A percentile compares a stretch with the other conserved stretches of the same genome.
Conservation (phyloP, 2,888 invertebrate species). For the Elgonia sp. region DNA sequence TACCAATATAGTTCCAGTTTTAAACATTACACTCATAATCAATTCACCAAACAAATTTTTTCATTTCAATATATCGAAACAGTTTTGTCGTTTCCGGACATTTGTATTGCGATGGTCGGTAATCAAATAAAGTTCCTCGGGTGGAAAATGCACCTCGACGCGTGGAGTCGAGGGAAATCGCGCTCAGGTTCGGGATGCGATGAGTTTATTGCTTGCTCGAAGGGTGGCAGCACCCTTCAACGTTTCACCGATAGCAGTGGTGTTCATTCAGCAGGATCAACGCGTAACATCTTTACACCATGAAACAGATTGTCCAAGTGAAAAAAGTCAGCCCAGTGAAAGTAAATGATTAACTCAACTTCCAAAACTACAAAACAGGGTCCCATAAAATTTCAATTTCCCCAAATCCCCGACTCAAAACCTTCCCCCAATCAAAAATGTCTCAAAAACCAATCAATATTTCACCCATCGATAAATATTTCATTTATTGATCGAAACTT, state of each 20-base stretch:
- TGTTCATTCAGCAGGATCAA: slow-evolving; percentile 63
- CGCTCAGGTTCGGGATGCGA: slow-evolving; percentile 74
- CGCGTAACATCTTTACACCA: slow-evolving; percentile 63
- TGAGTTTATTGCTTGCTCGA: slow-evolving; percentile 80
- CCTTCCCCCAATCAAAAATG: no score
- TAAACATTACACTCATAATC: slow-evolving; percentile 43
- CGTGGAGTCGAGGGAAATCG: slow-evolving; percentile 77
- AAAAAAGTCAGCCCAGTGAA: slow-evolving; percentile 28
- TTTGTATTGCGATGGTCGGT: slow-evolving; percentile 77
- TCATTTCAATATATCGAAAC: slow-evolving; percentile 65
- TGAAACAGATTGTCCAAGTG: slow-evolving; percentile 58
- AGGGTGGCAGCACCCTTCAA: slow-evolving; percentile 85
- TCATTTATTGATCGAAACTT: neutral
- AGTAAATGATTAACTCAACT: neutral
- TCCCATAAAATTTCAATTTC: neutral
- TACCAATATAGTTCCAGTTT: no score
- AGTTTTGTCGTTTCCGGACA: slow-evolving; percentile 67
- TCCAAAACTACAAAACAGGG: neutral
- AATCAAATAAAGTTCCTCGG: slow-evolving; percentile 77
- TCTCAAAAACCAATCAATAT: no score
- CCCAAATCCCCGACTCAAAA: no score
- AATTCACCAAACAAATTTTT: slow-evolving; percentile 53
- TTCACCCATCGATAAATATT: neutral
- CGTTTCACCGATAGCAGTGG: slow-evolving; percentile 70
- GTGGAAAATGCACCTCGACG: slow-evolving; percentile 74